Base-by-base conservation (phyloP, 1,140 invertebrate species). In the Drosophila kanapiae region DNA sequence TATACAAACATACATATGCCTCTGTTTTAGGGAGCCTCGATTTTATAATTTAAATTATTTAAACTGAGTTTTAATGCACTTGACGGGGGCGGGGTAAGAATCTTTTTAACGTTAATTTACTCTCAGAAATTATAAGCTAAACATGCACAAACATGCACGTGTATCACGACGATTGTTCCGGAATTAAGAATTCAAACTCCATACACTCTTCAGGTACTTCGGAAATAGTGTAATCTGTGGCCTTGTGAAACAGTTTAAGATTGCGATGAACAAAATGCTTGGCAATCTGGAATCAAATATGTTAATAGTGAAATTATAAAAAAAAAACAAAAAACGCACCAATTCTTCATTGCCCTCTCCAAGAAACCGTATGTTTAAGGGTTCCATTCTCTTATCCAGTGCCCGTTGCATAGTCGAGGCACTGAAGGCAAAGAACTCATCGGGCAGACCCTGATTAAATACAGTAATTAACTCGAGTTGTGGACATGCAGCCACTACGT, bases 231-330 rank as follows among this genome's bases (percentile, higher is more conserved):
- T 16, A 31, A 11, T 56, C 31, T 8, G 11, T 38, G 4, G 27
- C 8, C 16, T 37, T 38, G 18, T 42, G 63, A 14, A 45, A 48
- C 54, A 65, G n/a, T 9, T 23, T 47, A 8, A 77, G 48, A 6
- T 76, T 77, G 0, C 38, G 48, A 42, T 77, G 71, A 10, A 35
- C 35, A 23, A 75, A 77, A n/a, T 33, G 27, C 18, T 58, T 5
- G 4, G 29, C 13, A 47, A 75, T 59, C 74, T 77, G 42, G 7
- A 31, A 18, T 9, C 16, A 48, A 18, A n/a, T 6, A 35, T 0
- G 13, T 40, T 27, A 40, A 27, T 10, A 38, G 3, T 2, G 4
- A n/a, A 10, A 29, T 8, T 27, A 13, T 14, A 13, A 23, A 35
- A 11, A 2, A 1, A n/a, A 37, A 4, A 0, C 2, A 29, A 16